A percentile compares a stretch with the other conserved stretches of the same genome.
These are phyloP conservation scores for Chydorus sphaericus DNA, from an alignment of 2,888 invertebrate genomes.

Conservation along the genomic window DNA sequence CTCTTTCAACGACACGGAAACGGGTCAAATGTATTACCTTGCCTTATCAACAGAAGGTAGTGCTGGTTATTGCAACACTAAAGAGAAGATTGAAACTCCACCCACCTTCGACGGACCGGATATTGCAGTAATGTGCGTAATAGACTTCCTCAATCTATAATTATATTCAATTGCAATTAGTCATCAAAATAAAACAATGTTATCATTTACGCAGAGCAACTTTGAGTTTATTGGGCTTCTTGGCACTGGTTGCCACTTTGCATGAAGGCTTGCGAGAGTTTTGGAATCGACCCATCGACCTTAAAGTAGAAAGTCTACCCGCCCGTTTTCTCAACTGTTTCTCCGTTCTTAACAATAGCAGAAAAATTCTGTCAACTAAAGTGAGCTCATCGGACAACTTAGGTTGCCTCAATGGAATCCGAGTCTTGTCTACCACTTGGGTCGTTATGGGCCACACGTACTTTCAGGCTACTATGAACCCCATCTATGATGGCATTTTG, in stretches of 20 bases:
- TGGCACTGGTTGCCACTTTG: not conserved
- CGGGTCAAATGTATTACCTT: too few relatives aligned
- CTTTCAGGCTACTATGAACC: not conserved
- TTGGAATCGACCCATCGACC: not conserved
- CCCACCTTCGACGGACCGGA: not conserved
- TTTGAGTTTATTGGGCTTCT: not conserved
- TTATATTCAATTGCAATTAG: too few relatives aligned
- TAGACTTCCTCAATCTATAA: too few relatives aligned
- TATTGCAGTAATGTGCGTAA: not conserved
- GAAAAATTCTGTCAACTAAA: not conserved
- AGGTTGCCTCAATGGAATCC: not conserved
- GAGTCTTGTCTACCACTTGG: constrained; percentile 3
- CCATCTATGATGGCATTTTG: not conserved
- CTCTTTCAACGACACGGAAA: too few relatives aligned
- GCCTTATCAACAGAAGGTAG: not conserved
- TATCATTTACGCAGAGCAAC: not conserved
- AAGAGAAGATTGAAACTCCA: not conserved
- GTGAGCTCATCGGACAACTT: not conserved
- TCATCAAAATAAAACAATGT: not conserved
- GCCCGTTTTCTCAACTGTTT: not conserved
- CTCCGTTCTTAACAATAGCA: not conserved
- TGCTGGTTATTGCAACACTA: not conserved
- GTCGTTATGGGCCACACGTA: constrained; percentile 4
- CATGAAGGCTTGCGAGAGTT: not conserved
- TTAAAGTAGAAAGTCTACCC: not conserved